Base-by-base conservation (phyloP, 2,888 invertebrate genomes). In the Pollenia angustigena region DNA sequence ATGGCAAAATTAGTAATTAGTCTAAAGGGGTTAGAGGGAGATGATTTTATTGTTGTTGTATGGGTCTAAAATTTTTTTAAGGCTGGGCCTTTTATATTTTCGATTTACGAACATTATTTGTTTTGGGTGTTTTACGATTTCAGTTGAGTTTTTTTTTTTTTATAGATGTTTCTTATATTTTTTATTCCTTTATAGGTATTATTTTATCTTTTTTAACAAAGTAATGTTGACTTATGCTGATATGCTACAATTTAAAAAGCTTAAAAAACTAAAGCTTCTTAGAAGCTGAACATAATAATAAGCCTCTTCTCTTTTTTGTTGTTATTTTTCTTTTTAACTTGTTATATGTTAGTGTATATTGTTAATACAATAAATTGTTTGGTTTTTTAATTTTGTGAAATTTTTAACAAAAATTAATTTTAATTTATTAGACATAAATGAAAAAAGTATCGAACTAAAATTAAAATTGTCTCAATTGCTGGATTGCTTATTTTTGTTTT, bases 181-280 rank as follows among this genome's bases (percentile, higher is more conserved):
- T 72, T 58, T 48, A 11, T 54, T 75, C 32, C 32, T 32, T 32
- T 32, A 32, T 6, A 23, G 23, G 23, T 23, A 6, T 32, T 32
- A 32, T 32, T 6, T 32, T 32, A 32, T 56, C 32, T 48, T 48
- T 11, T 76, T 87, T 87, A 80, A 81, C 83, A 87, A 87, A 81
- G 75, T 76, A 83, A 81, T 79, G 74, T 62, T 72, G 72, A 84
- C 79, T 84, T 84, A 84, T 78, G 83, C 75, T 87, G 86, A 87
- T 87, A 87, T 87, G 87, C 87, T 87, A 87, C 72, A 87, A 87
- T 87, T 76, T 87, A 87, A 87, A 87, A 87, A 87, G 87, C 84
- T 83, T 87, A 87, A 84, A 82, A 84, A 87, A 87, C 87, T 87
- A 87, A 87, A 87, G 87, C 87, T 87, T 87, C 87, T 87, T 87